Evolutionary conservation across 2,113 vertebrate genomes (phyloP), one percentile per base, ranked within the genome.

Genomic region (Arothron firmamentum): DNA sequence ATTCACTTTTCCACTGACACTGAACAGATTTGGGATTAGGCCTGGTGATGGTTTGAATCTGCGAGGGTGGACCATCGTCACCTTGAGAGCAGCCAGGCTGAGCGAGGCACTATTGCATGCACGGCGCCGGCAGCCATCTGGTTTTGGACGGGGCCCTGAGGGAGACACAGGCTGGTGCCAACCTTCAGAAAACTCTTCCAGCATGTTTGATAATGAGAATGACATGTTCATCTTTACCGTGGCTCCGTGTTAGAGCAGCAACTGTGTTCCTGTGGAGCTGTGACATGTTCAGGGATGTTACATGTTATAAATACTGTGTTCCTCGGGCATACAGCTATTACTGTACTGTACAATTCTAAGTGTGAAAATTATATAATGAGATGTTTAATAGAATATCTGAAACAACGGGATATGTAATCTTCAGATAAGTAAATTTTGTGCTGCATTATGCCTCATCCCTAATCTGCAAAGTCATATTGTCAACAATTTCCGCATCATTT

Each of bases 91-190:
- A 81, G 76, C 76, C 84, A 76, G 81, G 65, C 77, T 84, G 69
- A 80, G 78, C 76, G 4, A 62, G 69, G 81, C 78, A 78, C 79
- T 80, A 74, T 78, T 80, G 80, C 78, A 85, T 72, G 79, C 72
- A 59, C 59, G 74, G 78, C 64, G 85, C 79, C 65, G 48, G 56
- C 59, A 82, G 85, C 88, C 88, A 89, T 89, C 88, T 89, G 88
- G 85, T 85, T 85, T 80, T 85, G 83, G 79, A 86, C 66, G 71
- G 75, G 60, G 66, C 82, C 79, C 83, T 72, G 47, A 79, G 85
- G 77, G 79, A 82, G 75, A 83, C 61, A 52, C 62, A 52, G 74
- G 51, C 69, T 63, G 64, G 75, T 81, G 85, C 86, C 85, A 89
- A 83, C 74, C 74, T 79, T 81, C 74, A 86, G 78, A 79, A 86